Evolutionary conservation across 1,140 invertebrate species (phyloP).

Genomic region (Hestina assimilis): DNA sequence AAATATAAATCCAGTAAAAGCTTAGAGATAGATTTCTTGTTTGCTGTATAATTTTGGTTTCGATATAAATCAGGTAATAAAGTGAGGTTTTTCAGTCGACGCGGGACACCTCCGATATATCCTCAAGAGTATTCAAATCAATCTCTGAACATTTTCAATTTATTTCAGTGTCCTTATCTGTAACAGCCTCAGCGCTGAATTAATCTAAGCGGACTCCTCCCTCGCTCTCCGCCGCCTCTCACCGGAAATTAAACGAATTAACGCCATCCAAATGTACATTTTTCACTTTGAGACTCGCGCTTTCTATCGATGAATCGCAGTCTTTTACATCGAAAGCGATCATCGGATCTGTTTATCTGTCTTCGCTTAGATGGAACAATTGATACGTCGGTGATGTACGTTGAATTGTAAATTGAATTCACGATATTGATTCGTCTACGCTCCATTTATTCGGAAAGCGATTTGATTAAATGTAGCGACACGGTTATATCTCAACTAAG

Average conservation of each 20-base stretch:
- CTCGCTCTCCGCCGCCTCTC: conserved; percentile 49
- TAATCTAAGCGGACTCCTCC: conserved; percentile 70
- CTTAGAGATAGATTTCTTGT: background rate
- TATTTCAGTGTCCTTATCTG: conserved; percentile 77
- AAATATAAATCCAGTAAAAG: background rate
- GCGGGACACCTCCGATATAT: conserved; percentile 59
- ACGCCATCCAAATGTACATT: conserved; percentile 78
- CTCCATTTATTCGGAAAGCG: conserved; percentile 67
- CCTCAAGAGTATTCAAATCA: conserved; percentile 74
- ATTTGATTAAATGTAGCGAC: conserved; percentile 65
- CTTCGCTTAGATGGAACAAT: conserved; percentile 72
- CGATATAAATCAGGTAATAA: conserved; percentile 3
- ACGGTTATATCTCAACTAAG: conserved; percentile 50
- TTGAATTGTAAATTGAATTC: conserved; percentile 75
- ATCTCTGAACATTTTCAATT: conserved; percentile 78
- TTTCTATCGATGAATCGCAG: conserved; percentile 70
- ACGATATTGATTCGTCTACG: conserved; percentile 69
- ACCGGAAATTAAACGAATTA: conserved; percentile 79
- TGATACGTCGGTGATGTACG: conserved; percentile 73
- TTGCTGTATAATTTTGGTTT: background rate
- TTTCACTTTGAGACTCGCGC: conserved; percentile 73
- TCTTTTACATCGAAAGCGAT: conserved; percentile 70
- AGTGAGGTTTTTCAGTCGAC: conserved; percentile 39
- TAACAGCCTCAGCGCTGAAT: conserved; percentile 72
- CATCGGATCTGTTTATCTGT: conserved; percentile 69